A percentile compares a stretch with the other conserved stretches of the same genome.
Evolutionary conservation across 2,797 vertebrate genomes (phyloP).

Genomic region (Sebastes oblongus): DNA sequence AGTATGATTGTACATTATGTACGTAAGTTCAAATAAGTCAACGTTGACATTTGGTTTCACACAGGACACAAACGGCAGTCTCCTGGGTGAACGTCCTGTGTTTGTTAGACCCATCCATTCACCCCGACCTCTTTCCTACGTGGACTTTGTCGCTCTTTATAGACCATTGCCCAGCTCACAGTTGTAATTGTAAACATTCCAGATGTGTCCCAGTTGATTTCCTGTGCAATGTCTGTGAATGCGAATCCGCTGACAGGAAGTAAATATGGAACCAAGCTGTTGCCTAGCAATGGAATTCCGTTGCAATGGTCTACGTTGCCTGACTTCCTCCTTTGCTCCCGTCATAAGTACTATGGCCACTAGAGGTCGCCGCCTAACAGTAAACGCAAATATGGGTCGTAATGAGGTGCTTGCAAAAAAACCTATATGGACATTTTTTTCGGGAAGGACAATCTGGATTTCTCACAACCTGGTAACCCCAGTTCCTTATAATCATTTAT

Average conservation of each 20-base stretch:
- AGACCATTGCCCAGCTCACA: rapidly evolving
- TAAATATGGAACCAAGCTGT: neutral
- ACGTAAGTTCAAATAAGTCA: neutral
- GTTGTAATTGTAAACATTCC: rapidly evolving
- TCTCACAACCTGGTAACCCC: neutral
- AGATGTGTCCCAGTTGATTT: neutral
- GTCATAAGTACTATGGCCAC: neutral
- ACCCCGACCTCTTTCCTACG: rapidly evolving
- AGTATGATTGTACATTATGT: no score
- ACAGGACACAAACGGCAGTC: no score
- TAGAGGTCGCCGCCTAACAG: neutral
- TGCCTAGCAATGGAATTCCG: neutral
- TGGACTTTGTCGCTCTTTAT: neutral
- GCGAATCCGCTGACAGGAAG: neutral
- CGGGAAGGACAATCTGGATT: neutral
- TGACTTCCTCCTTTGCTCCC: neutral
- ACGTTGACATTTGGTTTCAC: neutral
- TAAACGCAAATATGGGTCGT: neutral
- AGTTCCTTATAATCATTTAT: neutral
- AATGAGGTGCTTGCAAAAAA: neutral
- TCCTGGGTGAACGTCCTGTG: neutral
- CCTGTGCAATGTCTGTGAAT: neutral
- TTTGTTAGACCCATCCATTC: neutral
- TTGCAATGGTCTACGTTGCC: neutral
- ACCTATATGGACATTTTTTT: rapidly evolving